Evolutionary conservation across 2,888 invertebrate genomes (phyloP), one percentile per base, ranked within the genome.

Genomic region (Hipparchia semele): DNA sequence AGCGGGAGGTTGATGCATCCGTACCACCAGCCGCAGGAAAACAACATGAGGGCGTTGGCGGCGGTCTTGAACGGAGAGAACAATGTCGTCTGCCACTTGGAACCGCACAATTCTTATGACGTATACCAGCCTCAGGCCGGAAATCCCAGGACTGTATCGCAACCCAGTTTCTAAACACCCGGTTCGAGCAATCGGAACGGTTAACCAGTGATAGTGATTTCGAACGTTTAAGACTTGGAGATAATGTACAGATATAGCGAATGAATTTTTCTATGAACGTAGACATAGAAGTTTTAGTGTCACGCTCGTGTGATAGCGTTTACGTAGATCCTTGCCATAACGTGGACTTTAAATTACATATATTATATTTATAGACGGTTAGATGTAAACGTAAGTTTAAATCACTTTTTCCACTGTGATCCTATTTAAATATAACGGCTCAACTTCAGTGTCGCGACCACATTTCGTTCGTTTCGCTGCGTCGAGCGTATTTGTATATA

Each of bases 41-140:
- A 92, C 80, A 94, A 95, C 74, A 95, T 95, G 88, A 88, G 95
- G 76, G 95, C 95, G 8, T 80, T 95, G 77, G 96, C 98, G 49
- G 98, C 98, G 12, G 98, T 98, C 76, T 92, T 98, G 70, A 97
- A 98, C 85, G 97, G 98, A 64, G 96, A 97, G 83, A 96, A 96
- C 83, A 97, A 97, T 75, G 98, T 98, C 74, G 97, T 98, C 73
- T 98, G 98, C 88, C 97, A 97, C 86, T 89, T 98, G 82, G 97
- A 98, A 87, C 97, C 97, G 58, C 96, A 95, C 76, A 95, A 94
- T 75, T 89, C 93, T 0, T 94, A 94, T 78, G 94, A 94, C 79
- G 92, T 88, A 0, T 94, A 94, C 80, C 92, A 90, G 76, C 91
- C 92, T 1, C 93, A 92, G 73, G 86, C 89, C 71, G 88, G 90